Conservation (phyloP, 2,113 vertebrate genomes). For the Sceloporus undulatus region DNA sequence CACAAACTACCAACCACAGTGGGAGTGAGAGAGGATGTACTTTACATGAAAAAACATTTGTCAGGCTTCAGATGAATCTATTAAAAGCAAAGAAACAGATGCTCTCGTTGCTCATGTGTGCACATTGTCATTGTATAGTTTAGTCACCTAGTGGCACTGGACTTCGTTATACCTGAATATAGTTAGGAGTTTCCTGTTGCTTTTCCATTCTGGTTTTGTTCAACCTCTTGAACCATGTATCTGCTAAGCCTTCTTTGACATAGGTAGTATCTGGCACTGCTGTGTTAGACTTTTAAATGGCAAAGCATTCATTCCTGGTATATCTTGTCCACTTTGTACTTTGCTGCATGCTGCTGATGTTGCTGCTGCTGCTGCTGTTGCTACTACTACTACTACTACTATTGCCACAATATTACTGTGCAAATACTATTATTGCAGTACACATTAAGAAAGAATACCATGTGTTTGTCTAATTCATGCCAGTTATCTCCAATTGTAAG, state of each 20-base stretch:
- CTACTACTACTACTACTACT: neutral
- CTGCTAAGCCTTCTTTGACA: no score
- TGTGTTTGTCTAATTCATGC: neutral
- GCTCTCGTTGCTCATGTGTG: neutral
- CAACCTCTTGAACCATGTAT: neutral
- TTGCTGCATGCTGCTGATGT: accelerated
- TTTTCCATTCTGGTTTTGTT: no score
- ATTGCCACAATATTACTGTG: neutral
- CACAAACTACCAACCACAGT: neutral
- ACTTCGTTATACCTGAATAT: neutral
- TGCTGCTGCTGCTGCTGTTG: accelerated
- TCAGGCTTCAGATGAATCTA: neutral
- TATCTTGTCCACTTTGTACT: neutral
- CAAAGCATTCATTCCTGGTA: neutral
- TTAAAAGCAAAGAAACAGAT: neutral
- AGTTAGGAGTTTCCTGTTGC: neutral
- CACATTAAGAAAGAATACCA: neutral
- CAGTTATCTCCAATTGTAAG: constrained; percentile 1
- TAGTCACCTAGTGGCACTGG: neutral
- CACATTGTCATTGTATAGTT: neutral
- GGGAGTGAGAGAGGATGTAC: neutral
- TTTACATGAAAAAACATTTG: neutral
- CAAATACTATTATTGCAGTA: constrained; percentile 5
- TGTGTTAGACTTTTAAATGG: neutral
- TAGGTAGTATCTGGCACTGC: neutral